These are phyloP conservation scores for Leucopternis melanops DNA, from an alignment of 2,113 vertebrate species.

Conservation along the genomic window DNA sequence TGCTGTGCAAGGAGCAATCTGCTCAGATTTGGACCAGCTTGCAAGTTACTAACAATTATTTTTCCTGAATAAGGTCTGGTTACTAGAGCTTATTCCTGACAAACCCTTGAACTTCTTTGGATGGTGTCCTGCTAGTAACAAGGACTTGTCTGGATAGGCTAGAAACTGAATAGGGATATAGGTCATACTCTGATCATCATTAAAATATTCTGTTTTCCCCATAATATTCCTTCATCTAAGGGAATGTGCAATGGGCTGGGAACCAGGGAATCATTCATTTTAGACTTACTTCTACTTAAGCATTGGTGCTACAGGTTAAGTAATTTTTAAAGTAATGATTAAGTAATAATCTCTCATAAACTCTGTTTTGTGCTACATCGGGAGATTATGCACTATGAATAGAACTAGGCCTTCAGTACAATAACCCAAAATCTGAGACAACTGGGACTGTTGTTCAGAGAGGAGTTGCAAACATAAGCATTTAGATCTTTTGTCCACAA, in stretches of 20 bases:
- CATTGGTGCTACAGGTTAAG: background rate
- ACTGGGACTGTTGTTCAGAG: background rate
- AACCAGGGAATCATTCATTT: background rate
- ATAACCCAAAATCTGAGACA: background rate
- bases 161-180: background rate
- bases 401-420: background rate
- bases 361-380: background rate
- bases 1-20: background rate
- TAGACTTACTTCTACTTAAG: background rate
- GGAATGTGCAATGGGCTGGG: background rate
- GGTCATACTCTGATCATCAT: background rate
- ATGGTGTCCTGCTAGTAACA: background rate
- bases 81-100: background rate
- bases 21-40: background rate
- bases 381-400: background rate
- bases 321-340: background rate
- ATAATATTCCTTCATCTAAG: background rate
- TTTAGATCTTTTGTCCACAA: background rate
- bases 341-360: background rate
- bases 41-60: background rate
- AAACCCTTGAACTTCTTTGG: background rate
- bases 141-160: background rate
- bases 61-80: background rate
- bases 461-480: background rate
- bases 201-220: constrained; percentile 24